Evolutionary conservation across 2,888 invertebrate genomes (phyloP).

Genomic region (Trimorus sp.): DNA sequence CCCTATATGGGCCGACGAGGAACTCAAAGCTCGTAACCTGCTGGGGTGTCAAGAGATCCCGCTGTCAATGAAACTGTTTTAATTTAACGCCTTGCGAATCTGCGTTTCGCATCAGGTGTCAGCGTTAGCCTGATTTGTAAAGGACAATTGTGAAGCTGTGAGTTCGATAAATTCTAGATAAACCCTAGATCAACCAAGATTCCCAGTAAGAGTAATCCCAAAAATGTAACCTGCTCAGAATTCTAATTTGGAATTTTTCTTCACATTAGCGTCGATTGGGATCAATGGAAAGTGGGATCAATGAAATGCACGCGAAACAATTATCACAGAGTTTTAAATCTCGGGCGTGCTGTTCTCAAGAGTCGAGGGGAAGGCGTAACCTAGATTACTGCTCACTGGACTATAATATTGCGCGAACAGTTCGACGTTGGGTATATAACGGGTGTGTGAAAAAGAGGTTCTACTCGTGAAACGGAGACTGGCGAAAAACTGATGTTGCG

Average conservation of each 20-base stretch:
- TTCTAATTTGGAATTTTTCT: too few species aligned
- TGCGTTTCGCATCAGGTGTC: conserved; percentile 51
- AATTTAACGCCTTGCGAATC: conserved; percentile 68
- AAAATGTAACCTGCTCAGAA: too few species aligned
- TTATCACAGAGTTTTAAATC: conserved; percentile 25
- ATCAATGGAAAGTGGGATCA: too few species aligned
- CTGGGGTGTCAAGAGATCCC: conserved; percentile 63
- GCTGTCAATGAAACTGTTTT: conserved; percentile 72
- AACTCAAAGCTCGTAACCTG: conserved; percentile 68
- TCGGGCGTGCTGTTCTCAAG: conserved; percentile 66
- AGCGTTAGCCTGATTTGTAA: conserved; percentile 35
- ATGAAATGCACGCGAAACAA: conserved; percentile 29
- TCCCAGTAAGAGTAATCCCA: too few species aligned
- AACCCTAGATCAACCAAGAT: too few species aligned
- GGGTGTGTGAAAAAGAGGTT: conserved; percentile 66
- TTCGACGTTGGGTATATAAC: conserved; percentile 68
- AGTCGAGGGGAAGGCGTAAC: conserved; percentile 75
- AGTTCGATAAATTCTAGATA: conserved; percentile 10
- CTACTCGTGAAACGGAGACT: background rate
- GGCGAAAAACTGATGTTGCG: too few species aligned
- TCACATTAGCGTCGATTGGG: too few species aligned
- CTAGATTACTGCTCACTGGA: conserved; percentile 75
- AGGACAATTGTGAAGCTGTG: conserved; percentile 13
- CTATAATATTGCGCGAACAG: conserved; percentile 74
- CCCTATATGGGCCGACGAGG: conserved; percentile 39